phyloP scores from a whole-genome alignment of 2,797 vertebrate genomes.

The Fundulus diaphanus region DNA sequence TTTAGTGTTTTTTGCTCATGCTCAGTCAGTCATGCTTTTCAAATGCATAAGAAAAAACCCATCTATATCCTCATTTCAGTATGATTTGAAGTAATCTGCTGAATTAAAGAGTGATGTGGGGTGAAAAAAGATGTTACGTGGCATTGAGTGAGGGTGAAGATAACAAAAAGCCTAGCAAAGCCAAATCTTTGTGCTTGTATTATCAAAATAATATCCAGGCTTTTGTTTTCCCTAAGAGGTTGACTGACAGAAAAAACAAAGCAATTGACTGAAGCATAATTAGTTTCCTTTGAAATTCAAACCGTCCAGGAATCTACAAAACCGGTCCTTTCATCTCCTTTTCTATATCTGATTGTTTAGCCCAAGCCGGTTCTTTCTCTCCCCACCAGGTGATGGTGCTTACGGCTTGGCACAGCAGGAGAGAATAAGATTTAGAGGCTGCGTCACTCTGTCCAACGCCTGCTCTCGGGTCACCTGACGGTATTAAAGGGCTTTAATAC shows the following conservation, averaged over 20 bases:
- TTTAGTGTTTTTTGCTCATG: conserved; percentile 30
- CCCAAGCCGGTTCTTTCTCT: not conserved
- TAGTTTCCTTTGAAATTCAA: not conserved
- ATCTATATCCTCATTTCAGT: not conserved
- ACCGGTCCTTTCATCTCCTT: not conserved
- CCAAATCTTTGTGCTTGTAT: conserved; percentile 59
- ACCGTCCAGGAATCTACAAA: not conserved
- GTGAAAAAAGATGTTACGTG: conserved; percentile 8
- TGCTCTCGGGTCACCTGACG: conserved; percentile 54
- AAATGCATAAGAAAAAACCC: not conserved
- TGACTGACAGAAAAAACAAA: conserved; percentile 34
- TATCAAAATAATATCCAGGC: conserved; percentile 43
- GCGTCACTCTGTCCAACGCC: conserved; percentile 53
- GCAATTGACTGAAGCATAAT: not conserved
- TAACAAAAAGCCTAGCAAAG: conserved; percentile 55
- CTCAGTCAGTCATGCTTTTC: not conserved
- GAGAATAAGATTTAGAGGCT: conserved; percentile 57
- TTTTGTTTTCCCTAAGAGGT: conserved; percentile 64
- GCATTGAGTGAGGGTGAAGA: conserved; percentile 28
- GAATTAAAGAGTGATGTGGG: not conserved
- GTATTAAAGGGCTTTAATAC: conserved; percentile 47
- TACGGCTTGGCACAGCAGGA: conserved; percentile 47
- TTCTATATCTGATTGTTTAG: conserved; percentile 7
- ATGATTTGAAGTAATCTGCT: not conserved
- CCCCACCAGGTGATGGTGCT: conserved; percentile 54